phyloP scores from a whole-genome alignment of 2,888 invertebrate species.

The Spilarctia lutea region DNA sequence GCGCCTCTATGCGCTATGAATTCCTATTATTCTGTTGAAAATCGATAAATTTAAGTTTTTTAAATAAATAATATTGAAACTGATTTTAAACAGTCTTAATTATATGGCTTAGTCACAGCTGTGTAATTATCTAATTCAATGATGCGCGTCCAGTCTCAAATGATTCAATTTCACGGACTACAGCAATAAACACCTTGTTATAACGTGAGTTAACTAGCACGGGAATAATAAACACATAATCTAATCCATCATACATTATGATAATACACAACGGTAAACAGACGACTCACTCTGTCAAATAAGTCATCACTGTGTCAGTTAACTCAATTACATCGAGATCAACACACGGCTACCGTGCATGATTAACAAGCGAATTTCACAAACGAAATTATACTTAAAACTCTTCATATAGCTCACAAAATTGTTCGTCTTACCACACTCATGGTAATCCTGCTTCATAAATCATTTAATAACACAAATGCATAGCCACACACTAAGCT shows the following conservation, averaged over 20 bases:
- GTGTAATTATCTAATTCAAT: slow-evolving; percentile 39
- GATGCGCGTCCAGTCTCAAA: slow-evolving; percentile 34
- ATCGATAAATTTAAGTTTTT: neutral
- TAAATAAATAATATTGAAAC: neutral
- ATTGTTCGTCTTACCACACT: slow-evolving; percentile 60
- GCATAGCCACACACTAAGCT: slow-evolving; percentile 85
- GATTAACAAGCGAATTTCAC: slow-evolving; percentile 68
- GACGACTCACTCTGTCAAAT: slow-evolving; percentile 83
- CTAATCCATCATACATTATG: slow-evolving; percentile 69
- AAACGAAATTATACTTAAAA: slow-evolving; percentile 64
- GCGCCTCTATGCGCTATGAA: too few species aligned
- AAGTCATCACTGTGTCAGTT: slow-evolving; percentile 85
- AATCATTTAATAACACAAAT: slow-evolving; percentile 87
- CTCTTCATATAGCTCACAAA: slow-evolving; percentile 65
- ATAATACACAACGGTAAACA: slow-evolving; percentile 73
- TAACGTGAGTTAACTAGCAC: slow-evolving; percentile 49
- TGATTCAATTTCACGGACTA: slow-evolving; percentile 45
- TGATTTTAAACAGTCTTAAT: slow-evolving; percentile 12
- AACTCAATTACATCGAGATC: slow-evolving; percentile 85
- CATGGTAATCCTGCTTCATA: slow-evolving; percentile 82
- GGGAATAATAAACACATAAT: slow-evolving; percentile 62
- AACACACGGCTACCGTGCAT: slow-evolving; percentile 84
- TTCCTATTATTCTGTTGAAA: neutral
- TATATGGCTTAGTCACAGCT: slow-evolving; percentile 32
- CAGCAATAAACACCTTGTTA: slow-evolving; percentile 48